Conservation (phyloP, 2,797 vertebrate genomes). For the Meda fulgida region DNA sequence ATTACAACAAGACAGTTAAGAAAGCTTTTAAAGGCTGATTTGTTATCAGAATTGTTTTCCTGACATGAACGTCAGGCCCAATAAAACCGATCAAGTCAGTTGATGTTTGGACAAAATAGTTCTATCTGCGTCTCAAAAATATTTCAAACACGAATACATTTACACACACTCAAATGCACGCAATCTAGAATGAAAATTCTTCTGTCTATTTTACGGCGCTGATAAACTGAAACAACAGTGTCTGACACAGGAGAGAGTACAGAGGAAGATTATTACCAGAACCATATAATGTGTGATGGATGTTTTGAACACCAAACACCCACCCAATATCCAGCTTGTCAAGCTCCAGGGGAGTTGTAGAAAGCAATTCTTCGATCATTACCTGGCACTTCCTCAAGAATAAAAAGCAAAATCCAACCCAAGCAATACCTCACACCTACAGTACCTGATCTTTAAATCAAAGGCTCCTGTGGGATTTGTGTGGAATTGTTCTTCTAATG, state of each 20-base stretch:
- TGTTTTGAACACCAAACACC: conserved; percentile 67
- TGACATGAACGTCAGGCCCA: conserved; percentile 11
- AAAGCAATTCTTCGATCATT: conserved; percentile 60
- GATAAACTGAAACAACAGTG: conserved; percentile 48
- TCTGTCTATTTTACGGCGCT: conserved; percentile 27
- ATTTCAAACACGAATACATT: conserved; percentile 10
- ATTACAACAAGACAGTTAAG: neutral
- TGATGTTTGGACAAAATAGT: conserved; percentile 31
- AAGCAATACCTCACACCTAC: conserved; percentile 55
- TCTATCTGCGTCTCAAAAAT: neutral
- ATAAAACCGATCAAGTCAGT: conserved; percentile 31
- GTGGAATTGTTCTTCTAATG: conserved; percentile 21
- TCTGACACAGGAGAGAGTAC: conserved; percentile 45
- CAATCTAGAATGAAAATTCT: conserved; percentile 35
- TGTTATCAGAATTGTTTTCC: conserved; percentile 30
- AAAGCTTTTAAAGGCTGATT: conserved; percentile 14
- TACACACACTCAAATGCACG: neutral
- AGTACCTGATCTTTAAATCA: conserved; percentile 57
- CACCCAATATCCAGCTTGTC: conserved; percentile 63
- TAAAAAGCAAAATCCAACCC: conserved; percentile 52
- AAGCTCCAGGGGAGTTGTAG: conserved; percentile 59
- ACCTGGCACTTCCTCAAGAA: conserved; percentile 57
- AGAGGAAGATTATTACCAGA: conserved; percentile 47
- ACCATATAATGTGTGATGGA: conserved; percentile 59
- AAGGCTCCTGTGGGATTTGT: conserved; percentile 51